A percentile compares a stretch with the other conserved stretches of the same genome.
These are phyloP conservation scores for Corella eumyota DNA, from an alignment of 23 tunicate genomes.

Conservation along the genomic window DNA sequence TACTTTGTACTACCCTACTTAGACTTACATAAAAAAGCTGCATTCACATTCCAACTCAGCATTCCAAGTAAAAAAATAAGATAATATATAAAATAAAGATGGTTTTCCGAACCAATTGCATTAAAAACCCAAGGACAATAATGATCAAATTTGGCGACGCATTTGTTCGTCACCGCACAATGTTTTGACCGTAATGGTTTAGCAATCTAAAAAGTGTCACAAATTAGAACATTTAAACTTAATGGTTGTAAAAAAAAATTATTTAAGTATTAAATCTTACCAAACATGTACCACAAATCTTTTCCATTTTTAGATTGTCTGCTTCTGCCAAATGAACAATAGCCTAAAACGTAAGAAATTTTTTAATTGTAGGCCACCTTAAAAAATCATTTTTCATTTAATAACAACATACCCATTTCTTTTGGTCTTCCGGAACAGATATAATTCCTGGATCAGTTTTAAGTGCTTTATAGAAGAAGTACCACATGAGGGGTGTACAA, in stretches of 20 bases:
- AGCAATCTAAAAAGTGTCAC: conserved; percentile 40
- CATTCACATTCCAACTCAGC: conserved; percentile 68
- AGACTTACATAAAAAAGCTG: conserved; percentile 72
- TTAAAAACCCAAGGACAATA: conserved; percentile 99
- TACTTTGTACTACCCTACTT: too few species aligned
- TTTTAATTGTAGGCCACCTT: not conserved
- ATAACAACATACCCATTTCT: conserved; percentile 68
- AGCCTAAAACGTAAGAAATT: conserved; percentile 29
- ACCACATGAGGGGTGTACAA: conserved; percentile 60
- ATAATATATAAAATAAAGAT: conserved; percentile 76
- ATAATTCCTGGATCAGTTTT: conserved; percentile 72
- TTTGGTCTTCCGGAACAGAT: conserved; percentile 50
- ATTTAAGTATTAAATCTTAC: too few species aligned
- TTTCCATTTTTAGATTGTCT: conserved; percentile 45
- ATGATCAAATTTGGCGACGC: conserved; percentile 91
- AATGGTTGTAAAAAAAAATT: too few species aligned
- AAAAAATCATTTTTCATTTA: too few species aligned
- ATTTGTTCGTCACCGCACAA: conserved; percentile 80
- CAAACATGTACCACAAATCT: conserved; percentile 78
- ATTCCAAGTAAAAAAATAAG: conserved; percentile 52
- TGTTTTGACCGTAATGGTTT: conserved; percentile 91
- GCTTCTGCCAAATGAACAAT: conserved; percentile 78
- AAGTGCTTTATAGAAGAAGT: conserved; percentile 71
- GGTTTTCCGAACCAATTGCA: conserved; percentile 93
- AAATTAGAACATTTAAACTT: too few species aligned